Evolutionary conservation across 2,888 invertebrate genomes (phyloP), one percentile per base, ranked within the genome.

Genomic region (Tiliacea aurago): DNA sequence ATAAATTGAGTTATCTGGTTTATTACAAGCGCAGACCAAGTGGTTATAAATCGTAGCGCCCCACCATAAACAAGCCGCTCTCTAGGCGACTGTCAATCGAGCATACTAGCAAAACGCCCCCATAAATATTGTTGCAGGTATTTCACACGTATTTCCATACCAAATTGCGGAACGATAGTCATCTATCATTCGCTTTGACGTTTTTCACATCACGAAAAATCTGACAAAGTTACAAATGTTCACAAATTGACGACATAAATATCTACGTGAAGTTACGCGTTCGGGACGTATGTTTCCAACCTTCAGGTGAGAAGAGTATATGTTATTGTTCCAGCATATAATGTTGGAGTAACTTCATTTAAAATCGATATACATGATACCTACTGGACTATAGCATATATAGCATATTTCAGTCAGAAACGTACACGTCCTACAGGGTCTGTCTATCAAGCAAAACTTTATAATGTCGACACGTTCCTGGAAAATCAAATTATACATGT

Each of bases 1-100:
- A 91, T 93, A 92, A 92, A 93, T 91, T 91, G 90, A 93, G 93
- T 91, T 93, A 93, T 94, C 92, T 91, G 87, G 91, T 92, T 93
- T 93, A 93, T 93, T 93, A 93, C 92, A 89, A 90, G 88, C 90
- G 83, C 89, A 89, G 87, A 89, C 87, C 89, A 91, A 90, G 90
- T 88, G 90, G 89, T 88, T 90, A 90, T 93, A 93, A 93, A 92
- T 91, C 90, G 86, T 89, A 80, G 84, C 80, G 78, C 77, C 84
- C 83, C 78, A 87, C 88, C 87, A 90, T 92, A 91, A 91, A 92
- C 92, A 91, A 90, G 86, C 88, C 78, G 80, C 88, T 90, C 92
- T 91, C 93, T 81, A 84, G 93, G 90, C 89, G 91, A 88, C 90
- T 92, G 92, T 93, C 93, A 92, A 93, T 94, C 91, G 91, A 76